phyloP scores from a whole-genome alignment of 1,140 invertebrate species.

The Zaprionus lachaisei region DNA sequence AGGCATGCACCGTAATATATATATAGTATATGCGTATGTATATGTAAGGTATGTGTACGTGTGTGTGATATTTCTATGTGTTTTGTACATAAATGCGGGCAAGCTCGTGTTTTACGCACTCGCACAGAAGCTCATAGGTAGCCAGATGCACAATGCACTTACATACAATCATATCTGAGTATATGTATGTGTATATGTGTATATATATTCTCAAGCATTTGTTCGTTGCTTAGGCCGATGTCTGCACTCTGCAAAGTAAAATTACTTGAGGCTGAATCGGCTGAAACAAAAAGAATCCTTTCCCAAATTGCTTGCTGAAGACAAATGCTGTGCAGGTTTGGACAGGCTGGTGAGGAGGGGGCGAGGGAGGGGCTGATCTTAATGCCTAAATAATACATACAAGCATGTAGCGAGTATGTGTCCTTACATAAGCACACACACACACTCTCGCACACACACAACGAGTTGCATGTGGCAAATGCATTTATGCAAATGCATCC shows the following conservation, averaged over 20 bases:
- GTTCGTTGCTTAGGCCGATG: conserved; percentile 31
- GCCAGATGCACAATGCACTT: background rate
- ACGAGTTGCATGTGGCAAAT: conserved; percentile 19
- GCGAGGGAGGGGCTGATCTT: conserved; percentile 8
- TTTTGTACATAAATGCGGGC: background rate
- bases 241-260: conserved; percentile 31
- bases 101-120: conserved; percentile 1
- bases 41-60: background rate
- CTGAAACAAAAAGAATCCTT: conserved; percentile 43
- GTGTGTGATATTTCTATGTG: background rate
- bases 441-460: conserved; percentile 42
- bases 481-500: conserved; percentile 67
- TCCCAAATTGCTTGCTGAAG: conserved; percentile 29
- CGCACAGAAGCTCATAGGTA: background rate
- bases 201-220: conserved; percentile 38
- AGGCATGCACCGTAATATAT: background rate
- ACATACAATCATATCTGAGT: background rate
- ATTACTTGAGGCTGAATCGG: conserved; percentile 38
- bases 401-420: background rate
- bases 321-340: conserved; percentile 17
- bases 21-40: background rate
- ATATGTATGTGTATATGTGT: background rate
- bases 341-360: background rate
- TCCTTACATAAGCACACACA: conserved; percentile 18
- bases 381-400: conserved; percentile 38